phyloP scores from a whole-genome alignment of 2,888 invertebrate genomes.

The Heliconius sara region DNA sequence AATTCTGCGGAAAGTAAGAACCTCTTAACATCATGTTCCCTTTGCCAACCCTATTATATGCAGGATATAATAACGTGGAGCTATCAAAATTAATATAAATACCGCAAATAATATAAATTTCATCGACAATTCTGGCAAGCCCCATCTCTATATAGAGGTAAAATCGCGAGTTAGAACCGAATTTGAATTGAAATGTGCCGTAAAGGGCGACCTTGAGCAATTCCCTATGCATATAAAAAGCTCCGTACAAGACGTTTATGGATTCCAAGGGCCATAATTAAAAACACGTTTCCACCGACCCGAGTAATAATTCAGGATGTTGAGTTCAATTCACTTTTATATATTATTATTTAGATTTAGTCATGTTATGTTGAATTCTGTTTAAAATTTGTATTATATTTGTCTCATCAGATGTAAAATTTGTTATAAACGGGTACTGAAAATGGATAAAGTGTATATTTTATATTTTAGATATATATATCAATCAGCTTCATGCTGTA shows the following conservation, averaged over 20 bases:
- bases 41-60: too few relatives aligned
- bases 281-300: conserved; percentile 32
- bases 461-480: too few relatives aligned
- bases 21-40: too few relatives aligned
- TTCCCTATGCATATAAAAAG: conserved; percentile 46
- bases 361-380: not conserved
- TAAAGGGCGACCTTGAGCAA: conserved; percentile 49
- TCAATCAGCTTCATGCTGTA: too few relatives aligned
- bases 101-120: not conserved
- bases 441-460: too few relatives aligned
- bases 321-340: conserved; percentile 9
- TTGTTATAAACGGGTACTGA: not conserved
- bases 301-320: conserved; percentile 23
- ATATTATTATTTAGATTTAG: conserved; percentile 14
- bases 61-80: too few relatives aligned
- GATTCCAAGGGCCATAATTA: conserved; percentile 27
- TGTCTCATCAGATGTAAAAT: not conserved
- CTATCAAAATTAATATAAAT: not conserved
- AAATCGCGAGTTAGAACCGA: conserved; percentile 46
- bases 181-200: conserved; percentile 51
- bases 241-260: conserved; percentile 36
- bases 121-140: conserved; percentile 13
- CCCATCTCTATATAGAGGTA: conserved; percentile 35
- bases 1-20: too few relatives aligned
- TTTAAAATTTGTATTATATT: not conserved